A percentile compares a stretch with the other conserved stretches of the same genome.
phyloP scores from a whole-genome alignment of 2,113 vertebrate species.

The Burhinus oedicnemus region DNA sequence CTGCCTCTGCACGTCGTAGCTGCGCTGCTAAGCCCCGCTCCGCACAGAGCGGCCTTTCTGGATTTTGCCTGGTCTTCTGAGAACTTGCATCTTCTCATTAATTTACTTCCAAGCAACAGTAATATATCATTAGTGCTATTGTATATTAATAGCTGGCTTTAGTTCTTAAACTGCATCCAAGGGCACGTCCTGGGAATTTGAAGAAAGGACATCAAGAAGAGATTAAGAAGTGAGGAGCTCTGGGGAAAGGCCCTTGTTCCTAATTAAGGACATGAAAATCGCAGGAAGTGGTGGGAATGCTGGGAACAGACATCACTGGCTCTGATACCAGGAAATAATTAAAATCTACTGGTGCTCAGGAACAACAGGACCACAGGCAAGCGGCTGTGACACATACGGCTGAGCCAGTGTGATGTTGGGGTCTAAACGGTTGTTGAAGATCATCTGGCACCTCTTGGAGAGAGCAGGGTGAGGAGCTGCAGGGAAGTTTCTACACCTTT shows the following conservation, averaged over 20 bases:
- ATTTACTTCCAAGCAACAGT: background rate
- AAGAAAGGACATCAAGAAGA: background rate
- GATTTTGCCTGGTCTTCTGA: background rate
- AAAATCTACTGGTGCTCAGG: background rate
- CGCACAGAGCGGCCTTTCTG: background rate
- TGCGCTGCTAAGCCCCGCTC: background rate
- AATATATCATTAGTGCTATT: background rate
- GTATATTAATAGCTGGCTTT: background rate
- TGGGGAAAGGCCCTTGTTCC: background rate
- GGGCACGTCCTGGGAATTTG: background rate
- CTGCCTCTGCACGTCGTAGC: accelerated
- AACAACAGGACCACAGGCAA: background rate
- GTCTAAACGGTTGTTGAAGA: background rate
- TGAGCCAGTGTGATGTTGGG: accelerated
- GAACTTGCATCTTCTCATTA: background rate
- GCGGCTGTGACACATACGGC: accelerated
- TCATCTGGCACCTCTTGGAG: background rate
- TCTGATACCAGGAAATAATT: background rate
- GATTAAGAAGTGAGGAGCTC: background rate
- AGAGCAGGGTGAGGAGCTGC: background rate
- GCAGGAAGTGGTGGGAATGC: background rate
- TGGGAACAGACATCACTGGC: background rate
- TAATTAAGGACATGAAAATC: background rate
- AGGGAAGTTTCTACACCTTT: background rate
- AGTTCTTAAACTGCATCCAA: background rate